Evolutionary conservation across 2,113 vertebrate genomes (phyloP).

Genomic region (Fregata magnificens): DNA sequence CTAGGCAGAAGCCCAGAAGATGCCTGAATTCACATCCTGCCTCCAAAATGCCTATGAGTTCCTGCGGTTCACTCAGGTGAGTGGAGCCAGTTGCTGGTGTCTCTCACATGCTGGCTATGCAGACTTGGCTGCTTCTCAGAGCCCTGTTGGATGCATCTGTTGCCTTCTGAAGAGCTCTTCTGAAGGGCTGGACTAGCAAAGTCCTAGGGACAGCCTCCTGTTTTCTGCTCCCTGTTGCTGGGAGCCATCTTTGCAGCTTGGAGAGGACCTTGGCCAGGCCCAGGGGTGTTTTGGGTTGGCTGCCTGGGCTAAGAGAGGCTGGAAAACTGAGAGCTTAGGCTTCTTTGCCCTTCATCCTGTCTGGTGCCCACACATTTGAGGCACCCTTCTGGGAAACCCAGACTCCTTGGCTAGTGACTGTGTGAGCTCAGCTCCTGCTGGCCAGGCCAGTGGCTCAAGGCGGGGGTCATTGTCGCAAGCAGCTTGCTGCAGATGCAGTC

Average conservation of each 20-base stretch:
- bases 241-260: not conserved
- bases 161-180: not conserved
- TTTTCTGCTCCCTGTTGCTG: not conserved
- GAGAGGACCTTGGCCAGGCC: not conserved
- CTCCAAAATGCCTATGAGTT: conserved; percentile 82
- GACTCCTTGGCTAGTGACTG: not conserved
- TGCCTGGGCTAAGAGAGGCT: not conserved
- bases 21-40: conserved; percentile 74
- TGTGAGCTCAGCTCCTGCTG: not conserved
- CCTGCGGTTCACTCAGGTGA: conserved; percentile 86
- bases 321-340: not conserved
- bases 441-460: not conserved
- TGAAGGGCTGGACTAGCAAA: not conserved
- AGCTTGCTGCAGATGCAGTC: not conserved
- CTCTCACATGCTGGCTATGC: not conserved
- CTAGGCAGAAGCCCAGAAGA: conserved; percentile 86
- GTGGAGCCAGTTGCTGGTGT: not conserved
- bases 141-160: not conserved
- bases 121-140: not conserved
- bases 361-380: not conserved
- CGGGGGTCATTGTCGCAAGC: not conserved
- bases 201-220: not conserved
- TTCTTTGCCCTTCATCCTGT: not conserved
- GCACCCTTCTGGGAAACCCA: not conserved
- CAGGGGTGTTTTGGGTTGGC: not conserved